Evolutionary conservation across 2,888 invertebrate genomes (phyloP), one percentile per base, ranked within the genome.

Genomic region (Parnassius smintheus): DNA sequence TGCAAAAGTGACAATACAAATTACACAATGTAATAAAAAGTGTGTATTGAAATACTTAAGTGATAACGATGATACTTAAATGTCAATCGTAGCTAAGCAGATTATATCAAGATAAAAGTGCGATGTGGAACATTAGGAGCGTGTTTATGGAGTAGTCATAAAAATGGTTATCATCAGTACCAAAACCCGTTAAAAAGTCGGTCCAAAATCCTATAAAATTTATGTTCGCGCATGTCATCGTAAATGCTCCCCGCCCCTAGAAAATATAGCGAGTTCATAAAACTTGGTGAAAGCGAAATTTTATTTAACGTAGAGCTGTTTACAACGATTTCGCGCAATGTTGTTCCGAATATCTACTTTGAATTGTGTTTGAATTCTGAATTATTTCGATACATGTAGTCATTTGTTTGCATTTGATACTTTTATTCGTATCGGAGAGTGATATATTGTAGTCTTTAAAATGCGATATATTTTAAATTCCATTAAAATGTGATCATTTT

Each of bases 201-300:
- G 79, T 79, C 78, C 77, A 72, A 82, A 82, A 81, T 79, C 76
- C 75, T 80, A 82, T 88, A 87, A 89, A 88, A 77, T 86, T 87
- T 86, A 87, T 76, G 81, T 80, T 76, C 78, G 75, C 83, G 76
- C 82, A 81, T 84, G 82, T 80, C 78, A 74, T 80, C 86, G 86
- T 89, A 88, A 89, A 89, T 49, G 55, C 59, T 41, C 50, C 54
- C 60, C 22, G 42, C 41, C 18, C 54, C 35, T 46, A 45, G 52
- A 71, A 75, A 75, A 76, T 72, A 76, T 75, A 77, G 74, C 73
- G 79, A 78, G 77, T 79, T 73, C 60, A 61, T 76, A 61, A 56
- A 61, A 77, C 77, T 73, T 80, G 74, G 76, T 80, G 81, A 61
- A 61, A 61, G 55, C 60, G 60, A 61, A 61, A 44, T 55, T 59